Evolutionary conservation across 2,888 invertebrate genomes (phyloP).

Genomic region (Syrista parreyssii): DNA sequence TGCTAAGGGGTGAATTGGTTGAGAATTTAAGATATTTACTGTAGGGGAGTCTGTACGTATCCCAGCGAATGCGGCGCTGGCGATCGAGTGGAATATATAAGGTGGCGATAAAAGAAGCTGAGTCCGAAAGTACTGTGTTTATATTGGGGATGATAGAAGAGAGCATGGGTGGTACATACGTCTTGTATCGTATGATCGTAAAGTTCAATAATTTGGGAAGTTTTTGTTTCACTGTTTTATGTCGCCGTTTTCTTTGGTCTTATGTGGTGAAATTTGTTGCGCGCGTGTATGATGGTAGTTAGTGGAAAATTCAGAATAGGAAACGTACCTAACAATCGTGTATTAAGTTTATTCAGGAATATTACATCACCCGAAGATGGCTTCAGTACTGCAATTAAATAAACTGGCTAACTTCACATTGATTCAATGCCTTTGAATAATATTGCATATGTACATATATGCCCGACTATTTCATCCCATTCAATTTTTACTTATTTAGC

Average conservation of each 20-base stretch:
- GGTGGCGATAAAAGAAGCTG: background rate
- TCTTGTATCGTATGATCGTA: background rate
- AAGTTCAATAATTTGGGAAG: background rate
- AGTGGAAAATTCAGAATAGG: background rate
- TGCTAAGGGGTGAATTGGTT: background rate
- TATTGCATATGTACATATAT: background rate
- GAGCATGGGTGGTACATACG: background rate
- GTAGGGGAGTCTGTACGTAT: background rate
- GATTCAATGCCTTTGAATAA: background rate
- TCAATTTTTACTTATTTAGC: too few relatives aligned
- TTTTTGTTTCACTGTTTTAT: background rate
- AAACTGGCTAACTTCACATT: background rate
- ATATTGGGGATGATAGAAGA: background rate
- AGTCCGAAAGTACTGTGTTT: background rate
- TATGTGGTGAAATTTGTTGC: background rate
- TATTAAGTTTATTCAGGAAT: background rate
- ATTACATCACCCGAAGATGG: background rate
- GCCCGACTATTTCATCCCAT: background rate
- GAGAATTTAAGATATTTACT: background rate
- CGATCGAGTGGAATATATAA: background rate
- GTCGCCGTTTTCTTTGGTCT: background rate
- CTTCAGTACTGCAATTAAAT: background rate
- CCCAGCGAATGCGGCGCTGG: background rate
- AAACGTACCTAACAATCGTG: background rate
- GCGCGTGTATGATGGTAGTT: background rate